These are phyloP conservation scores for Microcebus tavaratra DNA, from an alignment of 2,113 vertebrate species.

Conservation along the genomic window DNA sequence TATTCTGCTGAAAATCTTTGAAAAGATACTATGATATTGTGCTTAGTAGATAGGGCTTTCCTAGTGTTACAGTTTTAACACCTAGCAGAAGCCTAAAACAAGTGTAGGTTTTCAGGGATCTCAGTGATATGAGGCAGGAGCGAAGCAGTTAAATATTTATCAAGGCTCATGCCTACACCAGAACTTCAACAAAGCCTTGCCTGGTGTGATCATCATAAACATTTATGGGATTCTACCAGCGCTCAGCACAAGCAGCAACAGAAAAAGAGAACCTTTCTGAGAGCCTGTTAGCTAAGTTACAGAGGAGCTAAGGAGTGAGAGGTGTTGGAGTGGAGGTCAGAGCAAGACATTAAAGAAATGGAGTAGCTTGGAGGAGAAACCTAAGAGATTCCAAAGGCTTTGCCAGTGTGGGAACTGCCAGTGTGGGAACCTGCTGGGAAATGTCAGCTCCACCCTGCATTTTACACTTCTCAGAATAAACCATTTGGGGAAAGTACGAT, in stretches of 20 bases:
- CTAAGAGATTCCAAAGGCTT: neutral
- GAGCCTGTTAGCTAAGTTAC: neutral
- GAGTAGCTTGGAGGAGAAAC: conserved; percentile 17
- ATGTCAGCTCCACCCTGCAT: neutral
- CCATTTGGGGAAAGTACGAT: neutral
- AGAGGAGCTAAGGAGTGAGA: neutral
- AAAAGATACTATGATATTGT: neutral
- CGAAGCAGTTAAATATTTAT: neutral
- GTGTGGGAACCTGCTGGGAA: neutral
- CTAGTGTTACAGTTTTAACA: neutral
- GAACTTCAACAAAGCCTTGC: neutral
- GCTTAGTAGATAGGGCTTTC: neutral
- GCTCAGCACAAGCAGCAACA: neutral
- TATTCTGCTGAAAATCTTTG: conserved; percentile 15
- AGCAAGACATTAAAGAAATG: conserved; percentile 1
- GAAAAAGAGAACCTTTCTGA: neutral
- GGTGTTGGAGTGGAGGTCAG: neutral
- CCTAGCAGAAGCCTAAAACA: neutral
- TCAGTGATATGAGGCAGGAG: conserved; percentile 5
- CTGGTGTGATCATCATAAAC: neutral
- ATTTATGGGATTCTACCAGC: neutral
- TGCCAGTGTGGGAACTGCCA: neutral
- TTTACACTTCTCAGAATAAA: conserved; percentile 5
- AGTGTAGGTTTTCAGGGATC: neutral
- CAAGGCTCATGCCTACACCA: neutral